Conservation (phyloP, 2,888 invertebrate genomes). For the Rhingia rostrata region DNA sequence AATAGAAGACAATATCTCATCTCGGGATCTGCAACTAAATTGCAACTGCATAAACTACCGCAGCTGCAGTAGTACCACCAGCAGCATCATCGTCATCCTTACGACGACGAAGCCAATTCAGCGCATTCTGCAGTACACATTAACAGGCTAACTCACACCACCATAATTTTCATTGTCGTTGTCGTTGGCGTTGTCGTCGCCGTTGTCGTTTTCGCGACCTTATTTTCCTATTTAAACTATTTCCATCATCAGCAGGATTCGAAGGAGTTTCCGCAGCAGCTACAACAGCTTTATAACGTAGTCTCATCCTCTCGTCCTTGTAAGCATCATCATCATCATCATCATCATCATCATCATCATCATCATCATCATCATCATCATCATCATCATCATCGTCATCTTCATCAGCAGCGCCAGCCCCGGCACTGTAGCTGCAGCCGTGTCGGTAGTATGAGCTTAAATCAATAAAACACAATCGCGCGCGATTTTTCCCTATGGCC, state of each 20-base stretch:
- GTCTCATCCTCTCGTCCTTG: conserved; percentile 37
- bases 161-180: conserved; percentile 5
- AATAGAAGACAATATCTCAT: conserved; percentile 67
- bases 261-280: conserved; percentile 69
- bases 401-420: conserved; percentile 7
- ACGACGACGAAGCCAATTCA: conserved; percentile 66
- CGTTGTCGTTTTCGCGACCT: conserved; percentile 64
- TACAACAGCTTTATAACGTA: conserved; percentile 37
- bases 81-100: conserved; percentile 27
- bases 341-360: too few species aligned
- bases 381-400: conserved; percentile 8
- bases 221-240: conserved; percentile 71
- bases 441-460: conserved; percentile 63
- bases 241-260: conserved; percentile 69
- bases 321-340: conserved; percentile 26
- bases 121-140: conserved; percentile 67
- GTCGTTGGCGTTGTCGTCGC: conserved; percentile 14
- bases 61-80: conserved; percentile 40
- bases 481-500: conserved; percentile 62
- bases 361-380: conserved; percentile 10
- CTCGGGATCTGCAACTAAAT: conserved; percentile 73
- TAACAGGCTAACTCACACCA: conserved; percentile 43
- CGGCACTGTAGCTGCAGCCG: conserved; percentile 37
- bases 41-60: conserved; percentile 72
- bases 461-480: conserved; percentile 74